Evolutionary conservation across 2,888 invertebrate genomes (phyloP), one percentile per base, ranked within the genome.

Genomic region (Anoplius nigerrimus): DNA sequence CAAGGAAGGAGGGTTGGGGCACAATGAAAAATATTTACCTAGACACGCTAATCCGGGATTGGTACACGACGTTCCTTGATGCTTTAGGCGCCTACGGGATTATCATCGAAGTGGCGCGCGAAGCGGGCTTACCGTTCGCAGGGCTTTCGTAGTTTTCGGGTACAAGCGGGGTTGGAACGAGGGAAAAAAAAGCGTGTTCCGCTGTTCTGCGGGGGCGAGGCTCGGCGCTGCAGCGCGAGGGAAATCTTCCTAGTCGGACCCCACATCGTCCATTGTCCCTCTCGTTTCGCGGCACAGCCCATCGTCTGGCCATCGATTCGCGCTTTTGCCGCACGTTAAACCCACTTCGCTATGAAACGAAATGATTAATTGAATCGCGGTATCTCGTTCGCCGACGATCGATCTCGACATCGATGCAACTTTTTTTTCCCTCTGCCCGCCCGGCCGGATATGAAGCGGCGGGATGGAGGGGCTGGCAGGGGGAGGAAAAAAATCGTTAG

Each of bases 351-450:
- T 71, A 80, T 69, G 71, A 78, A 72, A 75, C 75, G 71, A 80
- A 79, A 80, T 79, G 79, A 79, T 79, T 79, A 79, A 79, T 79
- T 71, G 79, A 80, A 80, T 79, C 78, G 78, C 70, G 78, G 75
- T 74, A 75, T 66, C 75, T 80, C 75, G 70, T 20, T 61, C 55
- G 20, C 62, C 56, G 57, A 46, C 72, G 67, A 80, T 78, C 80
- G 78, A 80, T 80, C 67, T 67, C 55, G 66, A 66, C 62, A 57
- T 71, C 69, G 77, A 68, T 75, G 78, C 75, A 77, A 75, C 72
- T 79, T 79, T 79, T 79, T 63, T 58, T 57, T 70, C 62, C 65
- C 51, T 6, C 24, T 6, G 60, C 64, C 76, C 55, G 75, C 73
- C 63, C 73, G 62, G 57, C 67, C 67, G 64, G 52, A 58, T 56